These are phyloP conservation scores for Zaprionus vittiger DNA, from an alignment of 1,140 invertebrate species.

Conservation along the genomic window DNA sequence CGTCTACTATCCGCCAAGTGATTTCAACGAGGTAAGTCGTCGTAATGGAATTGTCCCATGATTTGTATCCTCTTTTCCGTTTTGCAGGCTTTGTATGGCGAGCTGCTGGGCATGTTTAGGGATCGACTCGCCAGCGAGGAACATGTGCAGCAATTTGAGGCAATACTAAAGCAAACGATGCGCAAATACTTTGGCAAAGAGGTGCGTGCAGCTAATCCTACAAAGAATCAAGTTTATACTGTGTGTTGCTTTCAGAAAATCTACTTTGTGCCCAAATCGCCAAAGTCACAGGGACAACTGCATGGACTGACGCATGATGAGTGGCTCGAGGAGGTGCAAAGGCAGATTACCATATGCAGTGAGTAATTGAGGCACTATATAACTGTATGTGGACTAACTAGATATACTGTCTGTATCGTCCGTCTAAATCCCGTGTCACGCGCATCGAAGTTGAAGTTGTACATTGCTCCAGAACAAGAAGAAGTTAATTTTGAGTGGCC, in stretches of 20 bases:
- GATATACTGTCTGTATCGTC: not conserved
- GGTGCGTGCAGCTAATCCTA: conserved; percentile 16
- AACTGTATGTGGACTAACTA: not conserved
- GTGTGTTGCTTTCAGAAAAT: conserved; percentile 56
- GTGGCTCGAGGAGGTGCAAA: conserved; percentile 78
- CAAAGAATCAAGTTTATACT: not conserved
- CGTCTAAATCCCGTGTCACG: not conserved
- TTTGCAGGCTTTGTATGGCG: conserved; percentile 88
- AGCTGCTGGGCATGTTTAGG: conserved; percentile 91
- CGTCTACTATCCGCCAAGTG: conserved; percentile 65
- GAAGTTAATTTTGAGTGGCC: conserved; percentile 9
- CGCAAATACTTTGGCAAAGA: conserved; percentile 85
- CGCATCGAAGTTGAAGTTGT: conserved; percentile 42
- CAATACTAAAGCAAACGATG: conserved; percentile 87
- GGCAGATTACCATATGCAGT: conserved; percentile 80
- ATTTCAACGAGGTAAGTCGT: conserved; percentile 75
- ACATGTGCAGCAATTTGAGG: conserved; percentile 88
- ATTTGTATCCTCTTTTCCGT: not conserved
- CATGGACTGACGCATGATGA: conserved; percentile 69
- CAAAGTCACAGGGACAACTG: conserved; percentile 57
- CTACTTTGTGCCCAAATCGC: conserved; percentile 74
- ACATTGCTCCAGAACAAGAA: conserved; percentile 21
- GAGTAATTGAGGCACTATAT: conserved; percentile 30
- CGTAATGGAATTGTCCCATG: conserved; percentile 9
- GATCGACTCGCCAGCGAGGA: conserved; percentile 90